Conservation (phyloP, 2,888 invertebrate species). For the Psylliodes chrysocephalus region DNA sequence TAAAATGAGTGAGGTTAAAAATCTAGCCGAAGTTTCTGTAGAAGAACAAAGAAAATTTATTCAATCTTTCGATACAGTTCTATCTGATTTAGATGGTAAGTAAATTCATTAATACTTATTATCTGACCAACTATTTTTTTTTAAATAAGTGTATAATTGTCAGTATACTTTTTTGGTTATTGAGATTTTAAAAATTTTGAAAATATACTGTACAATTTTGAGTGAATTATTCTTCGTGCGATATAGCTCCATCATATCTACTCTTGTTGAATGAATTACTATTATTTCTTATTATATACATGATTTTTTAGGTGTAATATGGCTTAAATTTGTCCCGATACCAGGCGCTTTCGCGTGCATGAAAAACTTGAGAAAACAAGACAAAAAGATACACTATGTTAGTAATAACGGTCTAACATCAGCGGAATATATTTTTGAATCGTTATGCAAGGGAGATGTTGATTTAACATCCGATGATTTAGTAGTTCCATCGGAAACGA, state of each 20-base stretch:
- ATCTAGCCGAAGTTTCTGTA: neutral
- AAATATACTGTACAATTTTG: neutral
- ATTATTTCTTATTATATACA: too few relatives aligned
- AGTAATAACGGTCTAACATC: slow-evolving; percentile 18
- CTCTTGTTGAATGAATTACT: too few relatives aligned
- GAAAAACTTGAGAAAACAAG: slow-evolving; percentile 23
- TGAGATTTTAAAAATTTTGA: too few relatives aligned
- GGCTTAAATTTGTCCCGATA: slow-evolving; percentile 13
- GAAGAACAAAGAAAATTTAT: slow-evolving; percentile 11
- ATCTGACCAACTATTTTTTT: too few relatives aligned
- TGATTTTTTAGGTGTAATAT: slow-evolving; percentile 29
- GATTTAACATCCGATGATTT: slow-evolving; percentile 16
- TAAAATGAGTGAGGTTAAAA: slow-evolving; percentile 2
- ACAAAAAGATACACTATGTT: slow-evolving; percentile 23
- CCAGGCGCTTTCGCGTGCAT: slow-evolving; percentile 25
- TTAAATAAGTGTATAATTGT: too few relatives aligned
- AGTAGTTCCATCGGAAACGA: slow-evolving; percentile 1
- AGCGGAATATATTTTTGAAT: neutral
- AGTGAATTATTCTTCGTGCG: too few relatives aligned
- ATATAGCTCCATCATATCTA: too few relatives aligned
- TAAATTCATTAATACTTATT: neutral
- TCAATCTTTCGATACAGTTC: slow-evolving; percentile 4
- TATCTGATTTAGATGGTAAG: slow-evolving; percentile 24
- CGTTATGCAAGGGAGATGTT: neutral
- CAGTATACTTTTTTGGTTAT: too few relatives aligned